Percentiles rank a stretch among this genome's conserved stretches.
These are phyloP conservation scores for Melipona beecheii DNA, from an alignment of 2,888 invertebrate genomes.

Conservation along the genomic window DNA sequence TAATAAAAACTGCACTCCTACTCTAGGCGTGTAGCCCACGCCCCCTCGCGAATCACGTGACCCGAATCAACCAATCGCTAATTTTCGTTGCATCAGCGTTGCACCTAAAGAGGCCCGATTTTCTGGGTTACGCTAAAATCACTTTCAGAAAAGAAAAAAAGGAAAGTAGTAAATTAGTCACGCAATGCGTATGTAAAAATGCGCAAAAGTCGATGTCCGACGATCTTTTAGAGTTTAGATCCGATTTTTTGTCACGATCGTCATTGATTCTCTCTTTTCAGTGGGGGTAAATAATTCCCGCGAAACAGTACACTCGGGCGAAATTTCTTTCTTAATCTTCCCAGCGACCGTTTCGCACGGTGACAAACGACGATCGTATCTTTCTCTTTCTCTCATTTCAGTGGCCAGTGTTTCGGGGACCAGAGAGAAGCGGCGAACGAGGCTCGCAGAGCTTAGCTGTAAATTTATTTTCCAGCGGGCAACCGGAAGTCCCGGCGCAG, in stretches of 20 bases:
- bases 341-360: slow-evolving; percentile 16
- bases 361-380: slow-evolving; percentile 67
- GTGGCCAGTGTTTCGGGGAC: slow-evolving; percentile 43
- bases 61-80: no score
- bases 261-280: not conserved
- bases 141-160: no score
- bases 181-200: no score
- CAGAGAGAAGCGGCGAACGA: not conserved
- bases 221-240: not conserved
- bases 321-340: slow-evolving; percentile 51
- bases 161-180: no score
- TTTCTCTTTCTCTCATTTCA: slow-evolving; percentile 34
- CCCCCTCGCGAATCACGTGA: no score
- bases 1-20: no score
- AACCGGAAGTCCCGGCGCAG: slow-evolving; percentile 73
- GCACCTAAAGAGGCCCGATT: no score
- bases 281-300: slow-evolving; percentile 5
- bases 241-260: not conserved
- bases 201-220: not conserved
- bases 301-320: slow-evolving; percentile 46
- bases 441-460: slow-evolving; percentile 74
- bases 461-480: slow-evolving; percentile 77
- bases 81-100: no score
- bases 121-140: no score
- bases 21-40: no score